Base-by-base conservation (phyloP, 23 tunicate genomes). In the Clavelina lepadiformis region DNA sequence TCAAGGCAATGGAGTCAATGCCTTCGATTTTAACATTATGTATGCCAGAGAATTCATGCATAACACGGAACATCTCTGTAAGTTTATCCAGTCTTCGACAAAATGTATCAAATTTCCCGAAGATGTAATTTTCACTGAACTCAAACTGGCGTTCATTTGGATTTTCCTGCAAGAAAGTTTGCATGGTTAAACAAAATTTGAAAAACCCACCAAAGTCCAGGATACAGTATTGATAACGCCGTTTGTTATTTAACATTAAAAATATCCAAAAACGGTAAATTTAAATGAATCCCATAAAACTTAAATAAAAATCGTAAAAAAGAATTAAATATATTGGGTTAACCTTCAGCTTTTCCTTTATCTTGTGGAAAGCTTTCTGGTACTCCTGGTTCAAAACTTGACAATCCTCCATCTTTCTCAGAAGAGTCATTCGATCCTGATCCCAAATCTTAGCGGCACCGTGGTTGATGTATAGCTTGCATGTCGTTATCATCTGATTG, bases 401-500 rank as follows among this genome's bases (percentile, higher is more conserved):
- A 76, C 86, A 80, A 35, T 80, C 86, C 26, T 80, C 78, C 45
- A 80, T 80, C 50, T 80, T 80, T 29, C 24, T 25, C 41, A 80
- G 69, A 15, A 68, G 62, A 0, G 65, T 53, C 31, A 61, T 18
- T 27, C 81, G 58, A 49, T 82, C 81, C 37, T 85, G 84, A 55
- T 85, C 94, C 94, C 94, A 85, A 35, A 85, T 72, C 47, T 71
- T 85, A 3, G 74, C 74, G 21, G 74, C 53, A 38, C 94, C 94
- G 36, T 78, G 78, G 64, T 61, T 85, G 73, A 85, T 85, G 62
- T 85, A 85, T 24, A 55, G 68, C 33, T 79, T 73, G 75, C 94
- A 85, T 24, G 94, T 77, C 41, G 82, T 85, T 30, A 85, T 85
- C 94, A 85, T 85, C 64, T 85, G 94, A 58, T 85, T 85, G 28